Evolutionary conservation across 1,140 invertebrate species (phyloP), one percentile per base, ranked within the genome.

Genomic region (Psilanteris sp.): DNA sequence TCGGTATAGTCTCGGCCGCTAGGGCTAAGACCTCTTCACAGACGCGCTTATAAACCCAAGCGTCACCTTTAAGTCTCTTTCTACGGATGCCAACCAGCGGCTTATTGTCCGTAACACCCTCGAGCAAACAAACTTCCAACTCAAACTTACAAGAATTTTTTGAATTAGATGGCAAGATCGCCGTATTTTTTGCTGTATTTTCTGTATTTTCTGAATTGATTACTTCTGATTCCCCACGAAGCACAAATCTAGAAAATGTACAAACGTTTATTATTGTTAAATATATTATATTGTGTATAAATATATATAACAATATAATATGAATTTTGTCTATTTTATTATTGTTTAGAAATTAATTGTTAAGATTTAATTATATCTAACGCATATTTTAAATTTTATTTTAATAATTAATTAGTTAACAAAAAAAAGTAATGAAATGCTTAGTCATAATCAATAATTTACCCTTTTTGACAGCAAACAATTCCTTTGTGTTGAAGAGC

Each of bases 21-120:
- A 93, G 84, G 27, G 89, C 90, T 16, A 96, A 88, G 22, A 96
- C 91, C 86, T 96, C 92, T 85, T 96, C 95, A 80, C 94, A 95
- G n/a, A 96, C 90, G 59, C 91, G 92, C 83, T 96, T 96, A 81
- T 96, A 96, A 50, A 93, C 92, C 94, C 95, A 96, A 1, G 93
- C 91, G 82, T 96, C 93, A 1, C 95, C 95, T 82, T 94, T 94
- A 0, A 96, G 89, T 50, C 95, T 85, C 80, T 95, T 96, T 26
- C 95, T 89, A 66, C 92, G 89, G 18, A 96, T 93, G 10, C 93
- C 94, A 20, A 95, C 90, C 18, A 91, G 85, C 61, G 79, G 85
- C 52, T 87, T 83, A 9, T 77, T 70, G 13, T 77, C 71, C 13
- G 79, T 78, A 68, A 84, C 62, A 80, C 77, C 66, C 72, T 81